Base-by-base conservation (phyloP, 64 coral and sea anemone genomes). In the Stichodactyla helianthus region DNA sequence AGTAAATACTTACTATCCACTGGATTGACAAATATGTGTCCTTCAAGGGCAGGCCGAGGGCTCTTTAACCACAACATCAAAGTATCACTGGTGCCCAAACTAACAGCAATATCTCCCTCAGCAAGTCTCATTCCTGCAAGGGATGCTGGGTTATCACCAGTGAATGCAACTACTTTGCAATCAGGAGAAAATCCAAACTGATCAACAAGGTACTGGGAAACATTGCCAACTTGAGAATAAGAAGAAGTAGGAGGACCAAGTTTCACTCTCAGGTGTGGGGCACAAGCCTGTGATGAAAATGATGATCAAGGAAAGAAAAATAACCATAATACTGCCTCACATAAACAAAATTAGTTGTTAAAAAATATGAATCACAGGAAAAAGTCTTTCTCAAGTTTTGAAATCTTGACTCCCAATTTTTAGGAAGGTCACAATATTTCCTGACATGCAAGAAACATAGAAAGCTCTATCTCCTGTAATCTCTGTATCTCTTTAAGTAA, bases 11-110 rank as follows among this genome's bases (percentile, higher is more conserved):
- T 84, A 98, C 96, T 86, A 80, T 98, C 90, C 35, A 98, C 87
- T 67, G 96, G 93, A 86, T 95, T 98, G 9, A 98, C 96, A 86
- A 98, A 98, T 82, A 98, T 93, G 57, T 98, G 96, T n/a, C 96
- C 96, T 81, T 95, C 90, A 10, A 98, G 79, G 17, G 92, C 85
- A 84, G 96, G 96, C 55, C 84, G 85, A 20, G 96, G 93, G 52
- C 70, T 90, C 35, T 83, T 93, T 13, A 93, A 78, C 91, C 90
- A 92, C 56, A 94, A 74, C 96, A 98, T 98, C 28, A 98, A 59
- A 61, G 96, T 94, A 61, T 98, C 96, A 86, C 96, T 95, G 12
- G 96, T 98, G 26, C 96, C 96, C 15, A 98, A 86, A 28, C 96
- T 98, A 7, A 98, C 53, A 16, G 89, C 93, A 94, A 98, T 77